Evolutionary conservation across 2,888 invertebrate species (phyloP).

Genomic region (Rutpela maculata): DNA sequence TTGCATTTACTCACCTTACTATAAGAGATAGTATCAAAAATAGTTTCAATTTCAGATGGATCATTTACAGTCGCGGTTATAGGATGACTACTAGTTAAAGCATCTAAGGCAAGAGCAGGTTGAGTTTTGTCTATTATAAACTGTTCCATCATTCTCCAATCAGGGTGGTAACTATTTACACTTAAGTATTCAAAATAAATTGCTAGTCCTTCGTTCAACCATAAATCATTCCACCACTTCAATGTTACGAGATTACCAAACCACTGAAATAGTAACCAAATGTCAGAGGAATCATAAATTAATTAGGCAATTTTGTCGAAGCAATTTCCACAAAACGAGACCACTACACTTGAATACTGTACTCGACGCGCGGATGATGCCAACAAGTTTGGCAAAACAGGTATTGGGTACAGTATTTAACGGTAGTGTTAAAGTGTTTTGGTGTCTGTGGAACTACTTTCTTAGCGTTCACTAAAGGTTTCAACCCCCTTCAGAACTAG

Average conservation of each 20-base stretch:
- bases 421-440: too few relatives aligned
- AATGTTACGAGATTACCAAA: conserved; percentile 95
- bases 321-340: too few relatives aligned
- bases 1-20: conserved; percentile 76
- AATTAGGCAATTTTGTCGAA: too few relatives aligned
- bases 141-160: conserved; percentile 84
- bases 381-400: too few relatives aligned
- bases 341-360: too few relatives aligned
- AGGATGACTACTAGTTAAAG: conserved; percentile 83
- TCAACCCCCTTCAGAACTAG: too few relatives aligned
- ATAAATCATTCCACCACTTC: conserved; percentile 95
- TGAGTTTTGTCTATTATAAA: conserved; percentile 82
- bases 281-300: too few relatives aligned
- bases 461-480: too few relatives aligned
- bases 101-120: conserved; percentile 81
- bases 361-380: too few relatives aligned
- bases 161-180: conserved; percentile 78
- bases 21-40: conserved; percentile 86
- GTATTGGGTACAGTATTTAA: too few relatives aligned
- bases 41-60: conserved; percentile 83
- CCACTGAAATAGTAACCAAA: conserved; percentile 76
- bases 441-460: too few relatives aligned
- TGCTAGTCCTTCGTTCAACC: conserved; percentile 93
- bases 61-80: conserved; percentile 82
- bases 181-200: conserved; percentile 88